Evolutionary conservation across 2,113 vertebrate species (phyloP).

Genomic region (cat (Felis catus)): F.catus_Fca126_mat1.0 CM031419.1:196600001-196600500

Average conservation of each 20-base stretch:
- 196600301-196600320: background rate
- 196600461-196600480: background rate
- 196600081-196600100: background rate
- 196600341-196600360: background rate
- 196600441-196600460: background rate
- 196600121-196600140: background rate
- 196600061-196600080: background rate
- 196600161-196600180: background rate
- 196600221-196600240: background rate
- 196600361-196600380: background rate
- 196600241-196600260: background rate
- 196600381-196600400: background rate
- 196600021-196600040: conserved; percentile 6
- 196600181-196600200: background rate
- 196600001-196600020: background rate
- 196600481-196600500: background rate
- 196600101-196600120: background rate
- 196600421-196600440: background rate
- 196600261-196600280: background rate
- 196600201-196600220: background rate
- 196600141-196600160: background rate
- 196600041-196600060: background rate
- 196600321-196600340: background rate
- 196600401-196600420: background rate
- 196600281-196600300: background rate